phyloP scores from a whole-genome alignment of 1,140 invertebrate genomes.

The Drosophila busckii region DNA sequence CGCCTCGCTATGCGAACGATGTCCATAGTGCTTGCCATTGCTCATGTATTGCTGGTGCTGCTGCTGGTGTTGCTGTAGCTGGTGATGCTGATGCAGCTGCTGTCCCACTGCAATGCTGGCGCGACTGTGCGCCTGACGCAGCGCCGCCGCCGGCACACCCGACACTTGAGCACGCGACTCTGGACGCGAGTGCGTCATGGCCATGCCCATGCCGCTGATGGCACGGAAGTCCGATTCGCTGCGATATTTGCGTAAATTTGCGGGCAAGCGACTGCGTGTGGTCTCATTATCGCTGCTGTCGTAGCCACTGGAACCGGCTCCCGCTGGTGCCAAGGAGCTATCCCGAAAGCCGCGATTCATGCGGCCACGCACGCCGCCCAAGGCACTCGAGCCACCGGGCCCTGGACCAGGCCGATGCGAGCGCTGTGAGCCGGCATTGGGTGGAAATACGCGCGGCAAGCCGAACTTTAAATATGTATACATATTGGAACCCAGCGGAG shows the following conservation, averaged over 20 bases:
- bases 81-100: slow-evolving; percentile 20
- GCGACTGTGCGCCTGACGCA: slow-evolving; percentile 74
- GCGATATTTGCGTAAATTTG: slow-evolving; percentile 84
- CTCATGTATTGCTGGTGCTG: slow-evolving; percentile 52
- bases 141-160: slow-evolving; percentile 55
- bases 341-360: slow-evolving; percentile 76
- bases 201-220: slow-evolving; percentile 76
- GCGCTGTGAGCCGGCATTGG: slow-evolving; percentile 83
- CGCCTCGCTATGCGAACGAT: slow-evolving; percentile 78
- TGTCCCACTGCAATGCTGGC: slow-evolving; percentile 75
- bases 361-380: slow-evolving; percentile 74
- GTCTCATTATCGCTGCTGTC: slow-evolving; percentile 89
- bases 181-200: slow-evolving; percentile 69
- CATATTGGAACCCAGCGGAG: slow-evolving; percentile 91
- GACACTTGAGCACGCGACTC: slow-evolving; percentile 60
- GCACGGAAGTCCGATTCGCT: slow-evolving; percentile 90
- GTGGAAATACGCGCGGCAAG: slow-evolving; percentile 92
- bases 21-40: slow-evolving; percentile 74
- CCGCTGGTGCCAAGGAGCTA: slow-evolving; percentile 56
- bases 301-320: slow-evolving; percentile 87
- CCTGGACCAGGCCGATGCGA: slow-evolving; percentile 80
- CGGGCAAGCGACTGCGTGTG: slow-evolving; percentile 80
- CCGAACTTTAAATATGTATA: slow-evolving; percentile 96
- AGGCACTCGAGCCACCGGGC: slow-evolving; percentile 69
- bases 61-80: slow-evolving; percentile 20